These are phyloP conservation scores for Menura novaehollandiae DNA, from an alignment of 2,113 vertebrate species.

Conservation along the genomic window DNA sequence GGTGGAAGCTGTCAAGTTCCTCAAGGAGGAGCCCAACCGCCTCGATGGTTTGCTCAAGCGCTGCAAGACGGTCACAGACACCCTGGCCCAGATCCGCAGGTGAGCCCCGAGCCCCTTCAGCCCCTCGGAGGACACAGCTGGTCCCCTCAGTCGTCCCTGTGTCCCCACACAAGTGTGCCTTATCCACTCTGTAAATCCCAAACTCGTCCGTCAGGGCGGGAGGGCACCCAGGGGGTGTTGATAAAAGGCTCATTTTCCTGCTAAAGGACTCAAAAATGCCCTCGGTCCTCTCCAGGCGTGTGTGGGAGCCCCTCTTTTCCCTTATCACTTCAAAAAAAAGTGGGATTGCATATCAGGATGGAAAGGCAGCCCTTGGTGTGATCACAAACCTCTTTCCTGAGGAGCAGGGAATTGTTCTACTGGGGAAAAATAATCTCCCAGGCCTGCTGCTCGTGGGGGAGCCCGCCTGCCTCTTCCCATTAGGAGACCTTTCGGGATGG, in stretches of 20 bases:
- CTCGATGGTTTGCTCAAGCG: conserved; percentile 93
- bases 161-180: fast-evolving
- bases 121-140: fast-evolving
- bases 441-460: fast-evolving
- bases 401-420: background rate
- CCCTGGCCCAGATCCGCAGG: conserved; percentile 77
- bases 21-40: conserved; percentile 96
- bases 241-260: background rate
- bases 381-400: background rate
- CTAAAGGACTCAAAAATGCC: background rate
- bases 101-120: background rate
- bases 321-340: background rate
- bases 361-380: fast-evolving
- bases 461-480: background rate
- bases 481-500: background rate
- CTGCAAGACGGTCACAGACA: conserved; percentile 90
- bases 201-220: no score
- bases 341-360: fast-evolving
- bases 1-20: conserved; percentile 96
- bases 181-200: background rate
- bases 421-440: background rate
- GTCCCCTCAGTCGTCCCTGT: background rate
- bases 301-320: background rate
- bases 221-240: background rate
- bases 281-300: fast-evolving